Conservation (phyloP, 2,888 invertebrate species). For the Nomada ruficornis region DNA sequence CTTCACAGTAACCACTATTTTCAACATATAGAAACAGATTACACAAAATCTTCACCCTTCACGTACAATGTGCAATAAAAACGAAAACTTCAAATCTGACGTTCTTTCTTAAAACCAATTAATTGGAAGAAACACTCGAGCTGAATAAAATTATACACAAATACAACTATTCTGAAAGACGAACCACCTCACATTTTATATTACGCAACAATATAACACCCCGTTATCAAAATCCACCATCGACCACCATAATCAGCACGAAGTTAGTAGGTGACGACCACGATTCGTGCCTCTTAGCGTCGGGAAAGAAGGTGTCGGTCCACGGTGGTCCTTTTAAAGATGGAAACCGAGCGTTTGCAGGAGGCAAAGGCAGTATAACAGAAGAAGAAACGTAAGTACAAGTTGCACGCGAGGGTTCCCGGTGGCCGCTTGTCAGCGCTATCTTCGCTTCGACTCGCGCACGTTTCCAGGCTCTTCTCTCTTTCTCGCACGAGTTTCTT, state of each 20-base stretch:
- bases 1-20: too few relatives aligned
- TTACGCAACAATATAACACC: too few relatives aligned
- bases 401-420: constrained; percentile 77
- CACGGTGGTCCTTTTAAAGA: constrained; percentile 53
- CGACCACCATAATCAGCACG: constrained; percentile 52
- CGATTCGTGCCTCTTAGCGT: constrained; percentile 45
- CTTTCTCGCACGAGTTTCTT: constrained; percentile 46
- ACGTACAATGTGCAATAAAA: too few relatives aligned
- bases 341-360: constrained; percentile 25
- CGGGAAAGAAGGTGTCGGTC: constrained; percentile 47
- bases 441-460: constrained; percentile 73
- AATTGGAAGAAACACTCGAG: too few relatives aligned
- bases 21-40: too few relatives aligned
- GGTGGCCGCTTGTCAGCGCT: constrained; percentile 78
- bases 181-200: too few relatives aligned
- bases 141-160: too few relatives aligned
- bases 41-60: too few relatives aligned
- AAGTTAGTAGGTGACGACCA: constrained; percentile 64
- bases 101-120: too few relatives aligned
- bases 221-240: constrained; percentile 6
- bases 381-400: constrained; percentile 48
- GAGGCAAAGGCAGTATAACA: not conserved
- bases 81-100: too few relatives aligned
- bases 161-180: too few relatives aligned
- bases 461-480: constrained; percentile 67